phyloP scores from a whole-genome alignment of 2,113 vertebrate genomes.

The Phalacrocorax aristotelis region DNA sequence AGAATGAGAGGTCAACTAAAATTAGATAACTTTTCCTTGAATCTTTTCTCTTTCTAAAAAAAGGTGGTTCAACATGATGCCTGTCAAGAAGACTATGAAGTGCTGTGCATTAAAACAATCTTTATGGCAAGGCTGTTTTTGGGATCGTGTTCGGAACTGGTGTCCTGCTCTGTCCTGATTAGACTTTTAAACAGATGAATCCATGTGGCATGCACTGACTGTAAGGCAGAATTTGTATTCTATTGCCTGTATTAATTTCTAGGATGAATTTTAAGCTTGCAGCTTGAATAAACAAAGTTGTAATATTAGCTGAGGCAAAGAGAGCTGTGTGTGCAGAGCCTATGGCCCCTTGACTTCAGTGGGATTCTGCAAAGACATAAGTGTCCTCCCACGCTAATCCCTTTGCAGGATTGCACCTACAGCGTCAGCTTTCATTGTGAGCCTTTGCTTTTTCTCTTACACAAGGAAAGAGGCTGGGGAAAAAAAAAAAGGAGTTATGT shows the following conservation, averaged over 20 bases:
- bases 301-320: not conserved
- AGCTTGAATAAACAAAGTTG: not conserved
- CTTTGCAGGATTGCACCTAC: not conserved
- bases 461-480: not conserved
- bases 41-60: not conserved
- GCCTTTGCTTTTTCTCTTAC: not conserved
- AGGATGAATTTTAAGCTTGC: not conserved
- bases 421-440: not conserved
- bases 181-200: not conserved
- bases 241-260: not conserved
- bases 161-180: not conserved
- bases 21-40: conserved; percentile 3
- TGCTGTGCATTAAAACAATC: not conserved
- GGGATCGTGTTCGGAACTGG: not conserved
- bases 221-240: not conserved
- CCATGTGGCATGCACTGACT: not conserved
- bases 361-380: not conserved
- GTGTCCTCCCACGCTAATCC: conserved; percentile 5
- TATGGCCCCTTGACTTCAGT: not conserved
- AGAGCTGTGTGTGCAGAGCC: conserved; percentile 18
- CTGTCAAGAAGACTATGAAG: not conserved
- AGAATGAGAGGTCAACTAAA: not conserved
- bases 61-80: not conserved
- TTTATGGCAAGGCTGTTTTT: not conserved
- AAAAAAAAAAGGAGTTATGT: not conserved